Base-by-base conservation (phyloP, 2,797 vertebrate genomes). In the Enteromius fasciolatus region DNA sequence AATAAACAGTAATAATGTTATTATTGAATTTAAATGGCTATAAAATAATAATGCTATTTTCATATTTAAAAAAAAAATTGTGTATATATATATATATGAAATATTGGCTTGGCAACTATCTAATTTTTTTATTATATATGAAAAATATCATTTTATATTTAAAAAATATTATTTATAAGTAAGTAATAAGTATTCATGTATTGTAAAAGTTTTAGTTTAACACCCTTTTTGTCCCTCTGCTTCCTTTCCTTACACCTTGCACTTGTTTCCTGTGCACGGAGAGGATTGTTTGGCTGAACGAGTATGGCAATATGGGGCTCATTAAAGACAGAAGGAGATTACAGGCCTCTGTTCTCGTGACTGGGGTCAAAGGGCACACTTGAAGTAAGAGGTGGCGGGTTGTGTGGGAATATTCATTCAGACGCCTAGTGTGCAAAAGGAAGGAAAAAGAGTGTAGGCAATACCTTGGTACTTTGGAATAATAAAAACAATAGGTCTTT, bases 281-380 rank as follows among this genome's bases (percentile, higher is more conserved):
- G 68, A 83, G 59, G 70, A 66, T 74, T 84, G 63, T 82, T 84
- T 84, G 68, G 25, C 61, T 64, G 74, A 69, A 23, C 15, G 7
- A 31, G 48, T 50, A 59, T 72, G 48, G 64, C 33, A 80, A 83
- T 79, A 81, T 44, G 83, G 69, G 59, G 72, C 83, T 88, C 78
- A 78, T 86, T 78, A 86, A 68, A 76, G 41, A 81, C 52, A 82
- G 69, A 68, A 76, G 78, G 54, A 81, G 78, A 88, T 88, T 86
- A 80, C 46, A 76, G 68, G 61, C 63, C 74, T 25, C 20, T 31
- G 63, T 80, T 57, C 74, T 81, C 23, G 23, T 82, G 74, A 63
- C 78, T 41, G 17, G 59, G 83, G 80, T 86, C 75, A 84, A 82
- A 82, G 80, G 78, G 15, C 52, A 67, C 68, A 5, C 74, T 73